Evolutionary conservation across 2,888 invertebrate genomes (phyloP).

Genomic region (Aricia artaxerxes): DNA sequence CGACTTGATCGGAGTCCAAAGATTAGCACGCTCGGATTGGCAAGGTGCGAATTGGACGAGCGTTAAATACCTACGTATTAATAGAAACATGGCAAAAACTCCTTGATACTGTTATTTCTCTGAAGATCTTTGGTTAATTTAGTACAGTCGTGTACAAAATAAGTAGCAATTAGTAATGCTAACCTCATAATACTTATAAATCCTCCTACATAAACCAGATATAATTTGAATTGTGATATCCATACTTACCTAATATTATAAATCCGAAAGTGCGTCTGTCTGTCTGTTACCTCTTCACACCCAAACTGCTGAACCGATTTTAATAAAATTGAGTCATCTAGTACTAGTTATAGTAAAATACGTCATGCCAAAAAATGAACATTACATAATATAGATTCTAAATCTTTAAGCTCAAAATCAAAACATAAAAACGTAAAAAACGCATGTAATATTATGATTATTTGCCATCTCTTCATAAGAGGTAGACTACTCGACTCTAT

Average conservation of each 20-base stretch:
- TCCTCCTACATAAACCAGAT: neutral
- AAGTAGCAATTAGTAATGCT: neutral
- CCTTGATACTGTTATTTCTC: constrained; percentile 1
- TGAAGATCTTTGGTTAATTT: constrained; percentile 7
- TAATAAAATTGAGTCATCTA: no score
- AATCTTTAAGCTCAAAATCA: no score
- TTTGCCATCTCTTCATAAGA: neutral
- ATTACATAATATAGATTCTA: no score
- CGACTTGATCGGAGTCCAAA: constrained; percentile 50
- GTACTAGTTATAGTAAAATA: no score
- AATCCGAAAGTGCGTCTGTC: no score
- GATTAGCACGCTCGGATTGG: constrained; percentile 59
- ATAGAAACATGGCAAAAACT: constrained; percentile 31
- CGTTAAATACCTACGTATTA: constrained; percentile 17
- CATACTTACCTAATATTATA: no score
- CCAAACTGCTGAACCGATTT: no score
- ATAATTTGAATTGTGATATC: neutral
- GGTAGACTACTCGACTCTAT: neutral
- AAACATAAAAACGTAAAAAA: no score
- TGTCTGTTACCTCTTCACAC: no score
- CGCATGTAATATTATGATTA: no score
- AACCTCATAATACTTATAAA: neutral
- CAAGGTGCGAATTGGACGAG: constrained; percentile 29
- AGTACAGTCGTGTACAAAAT: neutral
- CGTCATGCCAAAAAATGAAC: no score